Conservation (phyloP, 2,797 vertebrate species). For the Sphaeramia orbicularis region DNA sequence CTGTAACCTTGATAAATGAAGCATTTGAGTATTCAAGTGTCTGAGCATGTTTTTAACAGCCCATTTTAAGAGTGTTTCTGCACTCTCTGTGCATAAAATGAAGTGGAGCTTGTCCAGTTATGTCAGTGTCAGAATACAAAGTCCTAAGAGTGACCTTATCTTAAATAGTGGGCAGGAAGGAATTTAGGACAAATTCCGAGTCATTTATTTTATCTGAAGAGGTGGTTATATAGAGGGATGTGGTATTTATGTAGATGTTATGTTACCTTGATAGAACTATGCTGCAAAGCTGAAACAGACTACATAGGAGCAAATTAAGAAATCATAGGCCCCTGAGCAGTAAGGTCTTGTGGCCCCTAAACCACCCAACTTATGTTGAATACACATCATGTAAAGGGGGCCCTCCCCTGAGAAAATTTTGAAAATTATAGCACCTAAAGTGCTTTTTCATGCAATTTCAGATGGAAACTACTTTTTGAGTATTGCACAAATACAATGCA, state of each 20-base stretch:
- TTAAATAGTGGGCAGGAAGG: conserved; percentile 41
- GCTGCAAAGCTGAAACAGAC: neutral
- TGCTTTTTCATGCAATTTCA: too few relatives aligned
- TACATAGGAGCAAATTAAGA: too few relatives aligned
- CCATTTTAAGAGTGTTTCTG: conserved; percentile 66
- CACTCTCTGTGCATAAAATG: conserved; percentile 58
- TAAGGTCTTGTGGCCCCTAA: too few relatives aligned
- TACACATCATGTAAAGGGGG: too few relatives aligned
- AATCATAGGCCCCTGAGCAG: too few relatives aligned
- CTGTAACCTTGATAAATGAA: conserved; percentile 75
- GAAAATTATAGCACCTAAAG: too few relatives aligned
- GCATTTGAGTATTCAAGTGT: conserved; percentile 74
- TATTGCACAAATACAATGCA: too few relatives aligned
- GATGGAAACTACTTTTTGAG: too few relatives aligned
- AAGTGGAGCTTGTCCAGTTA: conserved; percentile 64
- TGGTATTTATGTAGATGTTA: neutral
- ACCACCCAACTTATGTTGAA: too few relatives aligned
- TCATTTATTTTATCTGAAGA: conserved; percentile 37
- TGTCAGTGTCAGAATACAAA: conserved; percentile 61
- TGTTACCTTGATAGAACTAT: neutral
- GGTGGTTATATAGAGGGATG: conserved; percentile 10
- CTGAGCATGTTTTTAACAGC: conserved; percentile 65
- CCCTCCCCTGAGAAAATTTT: too few relatives aligned
- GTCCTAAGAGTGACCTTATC: conserved; percentile 57
- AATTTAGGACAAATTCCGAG: conserved; percentile 42